Percentiles rank a stretch among this genome's conserved stretches.
phyloP scores from a whole-genome alignment of 2,113 vertebrate species.

The Pachyramphus minor region DNA sequence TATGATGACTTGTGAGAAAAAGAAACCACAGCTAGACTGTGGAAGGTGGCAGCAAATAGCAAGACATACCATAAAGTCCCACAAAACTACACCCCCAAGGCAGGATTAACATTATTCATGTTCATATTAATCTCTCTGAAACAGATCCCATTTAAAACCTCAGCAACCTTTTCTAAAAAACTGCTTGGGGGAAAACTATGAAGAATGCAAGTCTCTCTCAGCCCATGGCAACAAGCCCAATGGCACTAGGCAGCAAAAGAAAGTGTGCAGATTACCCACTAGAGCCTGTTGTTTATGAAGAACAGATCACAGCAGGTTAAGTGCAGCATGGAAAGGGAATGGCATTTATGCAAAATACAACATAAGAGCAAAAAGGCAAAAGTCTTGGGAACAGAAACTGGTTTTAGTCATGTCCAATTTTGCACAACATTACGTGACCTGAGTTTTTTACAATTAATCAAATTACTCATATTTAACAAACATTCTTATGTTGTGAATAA shows the following conservation, averaged over 20 bases:
- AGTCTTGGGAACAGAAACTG: not conserved
- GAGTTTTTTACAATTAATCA: not conserved
- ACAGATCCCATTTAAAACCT: not conserved
- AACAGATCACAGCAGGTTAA: constrained; percentile 67
- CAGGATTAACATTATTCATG: constrained; percentile 4
- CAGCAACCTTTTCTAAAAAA: constrained; percentile 31
- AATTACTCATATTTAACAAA: not conserved
- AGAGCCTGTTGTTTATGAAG: constrained; percentile 50
- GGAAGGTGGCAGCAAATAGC: not conserved
- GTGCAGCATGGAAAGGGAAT: constrained; percentile 36
- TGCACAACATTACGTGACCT: not conserved
- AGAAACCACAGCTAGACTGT: not conserved
- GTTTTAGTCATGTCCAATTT: not conserved
- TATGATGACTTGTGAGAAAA: not conserved
- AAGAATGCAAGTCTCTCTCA: constrained; percentile 49
- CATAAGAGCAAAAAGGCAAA: constrained; percentile 8
- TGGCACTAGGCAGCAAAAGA: constrained; percentile 41
- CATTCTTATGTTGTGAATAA: not conserved
- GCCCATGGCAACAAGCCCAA: constrained; percentile 56
- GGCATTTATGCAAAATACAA: constrained; percentile 56
- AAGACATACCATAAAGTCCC: not conserved
- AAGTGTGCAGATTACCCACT: constrained; percentile 47
- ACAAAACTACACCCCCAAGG: not conserved
- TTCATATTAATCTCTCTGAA: constrained; percentile 40
- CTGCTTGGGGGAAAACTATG: constrained; percentile 11